These are phyloP conservation scores for Belgica antarctica DNA, from an alignment of 2,888 invertebrate species.

Conservation along the genomic window DNA sequence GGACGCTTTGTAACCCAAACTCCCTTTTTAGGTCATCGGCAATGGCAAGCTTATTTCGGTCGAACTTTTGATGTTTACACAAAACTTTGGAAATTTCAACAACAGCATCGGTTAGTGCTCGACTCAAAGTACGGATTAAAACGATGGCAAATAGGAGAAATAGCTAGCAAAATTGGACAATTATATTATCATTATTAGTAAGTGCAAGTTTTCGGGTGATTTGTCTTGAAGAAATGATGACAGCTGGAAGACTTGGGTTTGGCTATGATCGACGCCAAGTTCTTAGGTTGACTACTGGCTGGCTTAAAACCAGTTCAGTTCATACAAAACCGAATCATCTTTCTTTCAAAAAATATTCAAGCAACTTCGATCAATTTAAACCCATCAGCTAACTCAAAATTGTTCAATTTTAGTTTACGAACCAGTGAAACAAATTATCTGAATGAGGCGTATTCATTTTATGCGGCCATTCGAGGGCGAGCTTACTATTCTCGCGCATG, in stretches of 20 bases:
- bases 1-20: too few relatives aligned
- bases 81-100: conserved; percentile 97
- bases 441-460: conserved; percentile 94
- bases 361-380: too few relatives aligned
- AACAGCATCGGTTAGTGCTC: conserved; percentile 86
- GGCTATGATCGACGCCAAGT: too few relatives aligned
- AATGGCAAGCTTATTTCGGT: conserved; percentile 97
- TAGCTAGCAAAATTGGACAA: conserved; percentile 97
- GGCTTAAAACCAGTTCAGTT: too few relatives aligned
- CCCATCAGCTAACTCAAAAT: too few relatives aligned
- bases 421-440: conserved; percentile 96
- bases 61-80: conserved; percentile 97
- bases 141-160: conserved; percentile 97
- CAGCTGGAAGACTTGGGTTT: too few relatives aligned
- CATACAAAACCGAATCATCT: too few relatives aligned
- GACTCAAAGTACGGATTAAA: conserved; percentile 93
- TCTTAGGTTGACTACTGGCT: too few relatives aligned
- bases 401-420: conserved; percentile 72
- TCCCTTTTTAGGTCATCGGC: conserved; percentile 68
- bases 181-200: conserved; percentile 98
- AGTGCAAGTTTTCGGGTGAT: too few relatives aligned
- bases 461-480: conserved; percentile 89
- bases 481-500: conserved; percentile 92
- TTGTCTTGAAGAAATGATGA: too few relatives aligned
- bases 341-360: too few relatives aligned